phyloP scores from a whole-genome alignment of 2,888 invertebrate genomes.

The Orchesellides sinensis region DNA sequence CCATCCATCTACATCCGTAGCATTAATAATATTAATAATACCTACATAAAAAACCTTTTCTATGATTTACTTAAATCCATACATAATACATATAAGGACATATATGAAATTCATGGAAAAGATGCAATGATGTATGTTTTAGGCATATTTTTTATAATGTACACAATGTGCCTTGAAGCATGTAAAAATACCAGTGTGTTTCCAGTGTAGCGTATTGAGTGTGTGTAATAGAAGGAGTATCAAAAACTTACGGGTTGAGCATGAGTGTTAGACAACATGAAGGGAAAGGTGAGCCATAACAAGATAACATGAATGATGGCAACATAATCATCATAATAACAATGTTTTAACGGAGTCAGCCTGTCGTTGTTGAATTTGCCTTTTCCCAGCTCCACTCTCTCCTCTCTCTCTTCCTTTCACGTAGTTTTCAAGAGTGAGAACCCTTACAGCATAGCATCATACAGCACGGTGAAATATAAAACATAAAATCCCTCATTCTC shows the following conservation, averaged over 20 bases:
- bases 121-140: too few relatives aligned
- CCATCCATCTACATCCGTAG: too few relatives aligned
- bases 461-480: too few relatives aligned
- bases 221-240: not conserved
- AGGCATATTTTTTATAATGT: not conserved
- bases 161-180: slow-evolving; percentile 14
- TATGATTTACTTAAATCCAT: too few relatives aligned
- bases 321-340: slow-evolving; percentile 34
- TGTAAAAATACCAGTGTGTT: slow-evolving; percentile 3
- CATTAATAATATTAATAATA: not conserved
- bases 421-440: too few relatives aligned
- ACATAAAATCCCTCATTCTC: too few relatives aligned
- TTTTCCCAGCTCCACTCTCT: not conserved
- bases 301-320: slow-evolving; percentile 44
- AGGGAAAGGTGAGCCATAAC: slow-evolving; percentile 34
- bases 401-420: not conserved
- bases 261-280: too few relatives aligned
- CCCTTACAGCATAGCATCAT: too few relatives aligned
- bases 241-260: too few relatives aligned
- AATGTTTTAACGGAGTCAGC: slow-evolving; percentile 10
- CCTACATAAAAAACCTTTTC: not conserved
- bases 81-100: too few relatives aligned
- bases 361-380: too few relatives aligned
- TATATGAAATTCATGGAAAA: too few relatives aligned
- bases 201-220: not conserved